Evolutionary conservation across 2,888 invertebrate species (phyloP).

Genomic region (Mallateleia sp.): DNA sequence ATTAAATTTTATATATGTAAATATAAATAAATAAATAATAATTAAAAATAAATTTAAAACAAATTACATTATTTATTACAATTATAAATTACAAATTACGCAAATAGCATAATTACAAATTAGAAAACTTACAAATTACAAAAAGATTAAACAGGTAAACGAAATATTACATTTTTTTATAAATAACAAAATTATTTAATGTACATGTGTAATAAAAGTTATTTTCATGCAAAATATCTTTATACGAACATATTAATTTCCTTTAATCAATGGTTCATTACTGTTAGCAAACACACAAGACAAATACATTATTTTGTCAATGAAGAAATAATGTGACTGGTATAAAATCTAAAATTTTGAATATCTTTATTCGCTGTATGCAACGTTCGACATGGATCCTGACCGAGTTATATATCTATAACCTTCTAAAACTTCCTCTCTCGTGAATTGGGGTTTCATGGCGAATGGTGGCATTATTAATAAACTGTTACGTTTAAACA

Average conservation of each 20-base stretch:
- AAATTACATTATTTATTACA: too few species aligned
- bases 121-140: too few species aligned
- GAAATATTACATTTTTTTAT: too few species aligned
- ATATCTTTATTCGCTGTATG: slow-evolving; percentile 63
- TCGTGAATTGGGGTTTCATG: slow-evolving; percentile 43
- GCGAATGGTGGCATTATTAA: slow-evolving; percentile 79
- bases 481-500: slow-evolving; percentile 33
- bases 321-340: slow-evolving; percentile 26
- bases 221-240: slow-evolving; percentile 46
- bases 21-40: too few species aligned
- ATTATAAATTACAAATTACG: too few species aligned
- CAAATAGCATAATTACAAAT: too few species aligned
- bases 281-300: slow-evolving; percentile 57
- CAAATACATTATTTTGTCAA: slow-evolving; percentile 43
- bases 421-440: slow-evolving; percentile 74
- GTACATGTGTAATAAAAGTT: not conserved
- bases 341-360: slow-evolving; percentile 59
- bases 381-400: slow-evolving; percentile 53
- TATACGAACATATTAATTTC: not conserved
- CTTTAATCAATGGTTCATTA: slow-evolving; percentile 42
- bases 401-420: slow-evolving; percentile 71
- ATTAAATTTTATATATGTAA: too few species aligned
- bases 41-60: too few species aligned
- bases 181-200: too few species aligned
- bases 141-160: too few species aligned